Conservation (phyloP, 1,140 invertebrate species). For the Trigoniulus corallinus region DNA sequence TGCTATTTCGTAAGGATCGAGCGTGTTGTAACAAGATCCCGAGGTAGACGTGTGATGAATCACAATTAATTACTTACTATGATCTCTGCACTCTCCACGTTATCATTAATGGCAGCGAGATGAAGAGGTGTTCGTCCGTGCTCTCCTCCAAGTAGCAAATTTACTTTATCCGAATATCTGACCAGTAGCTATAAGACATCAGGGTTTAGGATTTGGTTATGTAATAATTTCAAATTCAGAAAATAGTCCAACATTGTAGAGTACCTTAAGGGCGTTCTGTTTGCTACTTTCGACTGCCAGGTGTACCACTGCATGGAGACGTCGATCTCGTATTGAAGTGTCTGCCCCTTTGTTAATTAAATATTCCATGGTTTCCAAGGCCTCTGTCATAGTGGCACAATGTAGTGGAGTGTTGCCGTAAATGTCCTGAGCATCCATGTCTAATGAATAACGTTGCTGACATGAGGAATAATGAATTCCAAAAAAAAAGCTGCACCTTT, state of each 20-base stretch:
- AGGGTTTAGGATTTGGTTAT: neutral
- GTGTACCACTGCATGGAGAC: conserved; percentile 47
- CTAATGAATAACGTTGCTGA: too few relatives aligned
- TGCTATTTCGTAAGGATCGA: too few relatives aligned
- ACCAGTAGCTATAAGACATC: conserved; percentile 30
- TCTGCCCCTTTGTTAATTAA: conserved; percentile 16
- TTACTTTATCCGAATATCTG: conserved; percentile 42
- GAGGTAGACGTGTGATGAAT: neutral
- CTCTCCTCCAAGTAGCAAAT: conserved; percentile 53
- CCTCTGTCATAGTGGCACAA: neutral
- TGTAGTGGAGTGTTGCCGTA: conserved; percentile 19
- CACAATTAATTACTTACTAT: conserved; percentile 32
- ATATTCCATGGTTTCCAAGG: conserved; percentile 2
- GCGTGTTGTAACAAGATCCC: too few relatives aligned
- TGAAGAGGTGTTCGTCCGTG: conserved; percentile 61
- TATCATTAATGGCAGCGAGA: conserved; percentile 60
- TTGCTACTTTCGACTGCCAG: conserved; percentile 57
- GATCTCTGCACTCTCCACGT: conserved; percentile 54
- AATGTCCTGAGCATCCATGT: conserved; percentile 19
- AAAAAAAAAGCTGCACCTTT: too few relatives aligned
- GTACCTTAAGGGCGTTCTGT: conserved; percentile 40
- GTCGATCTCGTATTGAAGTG: conserved; percentile 19
- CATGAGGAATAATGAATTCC: too few relatives aligned
- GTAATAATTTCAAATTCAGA: neutral
- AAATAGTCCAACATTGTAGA: too few relatives aligned